phyloP scores from a whole-genome alignment of 1,140 invertebrate genomes.

The Drosophila dunni region DNA sequence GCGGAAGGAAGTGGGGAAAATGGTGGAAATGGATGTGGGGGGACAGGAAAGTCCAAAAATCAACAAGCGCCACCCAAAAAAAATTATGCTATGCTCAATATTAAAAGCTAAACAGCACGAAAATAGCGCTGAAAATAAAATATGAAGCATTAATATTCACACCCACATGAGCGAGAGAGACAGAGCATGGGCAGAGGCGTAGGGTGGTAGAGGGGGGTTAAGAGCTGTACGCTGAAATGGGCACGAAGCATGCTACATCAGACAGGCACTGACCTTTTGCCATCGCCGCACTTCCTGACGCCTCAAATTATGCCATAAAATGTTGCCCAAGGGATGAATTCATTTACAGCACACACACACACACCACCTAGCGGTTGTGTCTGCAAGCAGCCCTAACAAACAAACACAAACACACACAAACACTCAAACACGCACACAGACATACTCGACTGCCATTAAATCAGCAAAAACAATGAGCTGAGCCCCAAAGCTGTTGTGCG shows the following conservation, averaged over 20 bases:
- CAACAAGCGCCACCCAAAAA: slow-evolving; percentile 42
- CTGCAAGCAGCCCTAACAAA: neutral
- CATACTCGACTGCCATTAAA: slow-evolving; percentile 60
- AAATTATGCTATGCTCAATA: slow-evolving; percentile 34
- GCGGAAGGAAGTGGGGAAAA: no score
- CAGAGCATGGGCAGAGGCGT: no score
- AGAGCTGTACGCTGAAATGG: slow-evolving; percentile 30
- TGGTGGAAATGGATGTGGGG: neutral
- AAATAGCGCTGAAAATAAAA: slow-evolving; percentile 69
- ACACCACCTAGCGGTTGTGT: neutral
- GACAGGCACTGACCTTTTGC: slow-evolving; percentile 64
- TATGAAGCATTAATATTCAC: slow-evolving; percentile 81
- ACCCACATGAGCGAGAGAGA: slow-evolving; percentile 45
- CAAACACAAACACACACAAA: slow-evolving; percentile 16
- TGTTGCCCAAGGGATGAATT: slow-evolving; percentile 81
- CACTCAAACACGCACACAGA: slow-evolving; percentile 21
- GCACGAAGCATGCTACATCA: slow-evolving; percentile 52
- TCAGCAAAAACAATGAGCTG: slow-evolving; percentile 79
- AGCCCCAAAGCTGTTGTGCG: slow-evolving; percentile 21
- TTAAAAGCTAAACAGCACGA: slow-evolving; percentile 71
- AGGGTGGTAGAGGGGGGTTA: no score
- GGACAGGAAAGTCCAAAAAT: slow-evolving; percentile 11
- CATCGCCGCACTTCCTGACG: slow-evolving; percentile 69
- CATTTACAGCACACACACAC: slow-evolving; percentile 59
- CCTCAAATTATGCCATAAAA: slow-evolving; percentile 82